Conservation (phyloP, 2,797 vertebrate genomes). For the Philypnodon macrostomus region DNA sequence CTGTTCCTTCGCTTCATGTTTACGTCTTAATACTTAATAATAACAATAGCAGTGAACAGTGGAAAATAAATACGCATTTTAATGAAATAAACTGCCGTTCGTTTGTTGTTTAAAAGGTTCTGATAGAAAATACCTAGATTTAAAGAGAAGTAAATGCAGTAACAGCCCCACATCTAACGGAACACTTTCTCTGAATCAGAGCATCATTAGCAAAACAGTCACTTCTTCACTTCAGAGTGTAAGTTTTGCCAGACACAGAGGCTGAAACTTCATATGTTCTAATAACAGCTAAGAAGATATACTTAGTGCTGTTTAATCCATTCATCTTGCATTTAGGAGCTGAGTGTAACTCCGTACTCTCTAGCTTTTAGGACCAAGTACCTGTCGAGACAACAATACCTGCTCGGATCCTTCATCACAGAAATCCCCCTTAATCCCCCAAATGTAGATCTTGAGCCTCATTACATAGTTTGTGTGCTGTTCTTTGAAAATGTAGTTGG, state of each 20-base stretch:
- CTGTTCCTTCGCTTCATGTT: too few species aligned
- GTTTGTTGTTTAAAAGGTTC: too few species aligned
- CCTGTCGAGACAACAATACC: conserved; percentile 74
- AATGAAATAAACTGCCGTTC: too few species aligned
- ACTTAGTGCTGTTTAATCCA: conserved; percentile 49
- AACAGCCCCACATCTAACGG: conserved; percentile 12
- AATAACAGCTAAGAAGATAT: conserved; percentile 27
- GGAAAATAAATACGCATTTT: too few species aligned
- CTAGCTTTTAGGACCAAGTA: conserved; percentile 40
- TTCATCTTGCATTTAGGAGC: conserved; percentile 41
- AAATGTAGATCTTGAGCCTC: conserved; percentile 59
- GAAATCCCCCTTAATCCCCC: conserved; percentile 69
- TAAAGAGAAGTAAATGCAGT: conserved; percentile 5
- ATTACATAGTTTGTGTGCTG: conserved; percentile 50
- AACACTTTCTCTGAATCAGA: conserved; percentile 18
- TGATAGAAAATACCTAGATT: too few species aligned
- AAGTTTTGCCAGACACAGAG: conserved; percentile 11
- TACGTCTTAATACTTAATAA: too few species aligned
- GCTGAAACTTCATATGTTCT: conserved; percentile 20
- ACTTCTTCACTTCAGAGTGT: conserved; percentile 17
- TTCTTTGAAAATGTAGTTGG: conserved; percentile 59
- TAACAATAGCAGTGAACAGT: too few species aligned
- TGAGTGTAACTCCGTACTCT: conserved; percentile 35
- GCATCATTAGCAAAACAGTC: conserved; percentile 13
- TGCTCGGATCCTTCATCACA: conserved; percentile 59